Base-by-base conservation (phyloP, 2,113 vertebrate species). In the Oxygymnocypris stewartii region DNA sequence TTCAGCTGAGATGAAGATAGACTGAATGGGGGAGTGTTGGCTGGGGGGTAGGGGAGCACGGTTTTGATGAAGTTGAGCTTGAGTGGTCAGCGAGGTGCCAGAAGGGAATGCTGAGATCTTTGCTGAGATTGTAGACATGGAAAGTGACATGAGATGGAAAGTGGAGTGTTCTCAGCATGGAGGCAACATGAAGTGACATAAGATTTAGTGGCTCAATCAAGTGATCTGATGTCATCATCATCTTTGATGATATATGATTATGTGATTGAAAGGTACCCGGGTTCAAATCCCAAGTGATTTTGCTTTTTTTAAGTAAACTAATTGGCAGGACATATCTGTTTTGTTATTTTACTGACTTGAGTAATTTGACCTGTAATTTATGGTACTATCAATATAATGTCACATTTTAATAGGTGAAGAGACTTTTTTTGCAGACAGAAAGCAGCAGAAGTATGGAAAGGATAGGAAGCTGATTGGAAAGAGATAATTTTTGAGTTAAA, bases 21-120 rank as follows among this genome's bases (percentile, higher is more conserved):
- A 71, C 61, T 25, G 79, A 67, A 61, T 67, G 37, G 16, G 23
- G 61, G 28, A 37, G 40, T 61, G 0, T 20, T 82, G 40, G 16
- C 57, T 67, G 23, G 20, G 23, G 23, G 79, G 5, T 28, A 61
- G 61, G 20, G 59, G 54, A 47, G n/a, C n/a, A 67, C 2, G 7
- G 59, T 65, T 65, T 69, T 69, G 63, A 69, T 82, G 63, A 82
- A 49, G 67, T 40, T 84, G 25, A 84, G 82, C 67, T 73, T 37
- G 81, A 82, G 80, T 82, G 42, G 80, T 35, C 28, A 47, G 80
- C 25, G 25, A 63, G 78, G 57, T 37, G 78, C 78, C 20, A 61
- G 23, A 61, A 61, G 23, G 11, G 49, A 54, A 59, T 42, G 51
- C 78, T 61, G 51, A 61, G 78, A 80, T 80, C 78, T 61, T 80